Percentiles rank a stretch among this genome's conserved stretches.
These are phyloP conservation scores for Crossaster papposus DNA, from an alignment of 53 echinoderm and acorn worm species.

Conservation along the genomic window DNA sequence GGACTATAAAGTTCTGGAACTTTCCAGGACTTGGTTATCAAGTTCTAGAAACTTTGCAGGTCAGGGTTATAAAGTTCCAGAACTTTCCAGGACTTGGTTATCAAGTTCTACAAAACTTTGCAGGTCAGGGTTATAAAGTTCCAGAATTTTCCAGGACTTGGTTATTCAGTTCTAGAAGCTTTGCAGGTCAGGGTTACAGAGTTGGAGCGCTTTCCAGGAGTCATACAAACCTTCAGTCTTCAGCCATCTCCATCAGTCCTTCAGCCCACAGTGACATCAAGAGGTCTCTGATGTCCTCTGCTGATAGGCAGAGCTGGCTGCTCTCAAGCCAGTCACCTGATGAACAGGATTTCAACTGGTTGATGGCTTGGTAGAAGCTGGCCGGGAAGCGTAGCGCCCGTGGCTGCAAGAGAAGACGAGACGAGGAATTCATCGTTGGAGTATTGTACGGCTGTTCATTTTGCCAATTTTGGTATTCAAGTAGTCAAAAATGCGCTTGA, in stretches of 20 bases:
- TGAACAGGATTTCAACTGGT: conserved; percentile 33
- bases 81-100: neutral
- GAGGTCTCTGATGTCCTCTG: conserved; percentile 32
- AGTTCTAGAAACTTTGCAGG: neutral
- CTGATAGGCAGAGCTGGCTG: conserved; percentile 19
- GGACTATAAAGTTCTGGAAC: neutral
- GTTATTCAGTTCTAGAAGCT: neutral
- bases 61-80: neutral
- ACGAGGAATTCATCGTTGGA: neutral
- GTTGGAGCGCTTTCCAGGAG: neutral
- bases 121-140: neutral
- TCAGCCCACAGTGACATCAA: conserved; percentile 81
- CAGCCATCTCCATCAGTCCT: conserved; percentile 60
- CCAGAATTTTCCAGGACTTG: neutral
- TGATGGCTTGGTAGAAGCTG: conserved; percentile 45
- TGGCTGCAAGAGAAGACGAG: conserved; percentile 20
- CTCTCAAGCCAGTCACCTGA: conserved; percentile 30
- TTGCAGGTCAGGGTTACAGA: neutral
- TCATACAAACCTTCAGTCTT: neutral
- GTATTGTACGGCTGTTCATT: too few species aligned
- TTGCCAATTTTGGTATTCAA: too few species aligned
- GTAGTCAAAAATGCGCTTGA: too few species aligned
- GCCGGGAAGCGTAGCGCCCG: conserved; percentile 59
- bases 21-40: neutral
- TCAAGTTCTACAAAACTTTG: neutral